Evolutionary conservation across 2,888 invertebrate species (phyloP).

Genomic region (Diarsia mendica): DNA sequence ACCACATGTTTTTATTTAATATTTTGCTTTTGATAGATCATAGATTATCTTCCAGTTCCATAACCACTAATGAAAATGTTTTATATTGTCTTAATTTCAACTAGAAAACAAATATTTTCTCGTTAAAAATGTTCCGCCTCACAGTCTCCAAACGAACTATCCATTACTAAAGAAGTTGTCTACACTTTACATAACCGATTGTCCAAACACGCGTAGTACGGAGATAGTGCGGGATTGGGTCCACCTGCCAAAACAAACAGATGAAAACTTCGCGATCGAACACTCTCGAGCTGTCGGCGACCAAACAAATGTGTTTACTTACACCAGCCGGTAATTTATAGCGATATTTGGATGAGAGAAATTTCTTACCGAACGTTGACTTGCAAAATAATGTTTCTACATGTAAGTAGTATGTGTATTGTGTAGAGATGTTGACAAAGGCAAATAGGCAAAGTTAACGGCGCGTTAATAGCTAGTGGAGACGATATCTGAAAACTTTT

Average conservation of each 20-base stretch:
- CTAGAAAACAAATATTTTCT: neutral
- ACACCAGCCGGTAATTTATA: conserved; percentile 59
- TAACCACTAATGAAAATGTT: neutral
- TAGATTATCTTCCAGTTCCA: neutral
- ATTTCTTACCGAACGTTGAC: conserved; percentile 52
- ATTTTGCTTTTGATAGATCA: neutral
- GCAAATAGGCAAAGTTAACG: neutral
- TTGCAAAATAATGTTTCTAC: conserved; percentile 30
- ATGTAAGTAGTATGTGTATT: neutral
- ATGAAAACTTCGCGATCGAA: conserved; percentile 48
- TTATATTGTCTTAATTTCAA: neutral
- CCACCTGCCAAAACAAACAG: conserved; percentile 85
- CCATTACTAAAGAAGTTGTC: conserved; percentile 44
- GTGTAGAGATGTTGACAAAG: neutral
- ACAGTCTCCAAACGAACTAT: conserved; percentile 29
- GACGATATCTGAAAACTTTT: neutral
- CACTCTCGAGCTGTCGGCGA: conserved; percentile 52
- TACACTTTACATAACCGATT: conserved; percentile 57
- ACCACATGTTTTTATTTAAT: neutral
- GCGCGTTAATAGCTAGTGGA: too few species aligned
- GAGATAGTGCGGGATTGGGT: conserved; percentile 57
- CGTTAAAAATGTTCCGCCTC: conserved; percentile 18
- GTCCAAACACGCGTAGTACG: conserved; percentile 46
- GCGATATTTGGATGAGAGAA: conserved; percentile 59
- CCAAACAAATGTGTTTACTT: conserved; percentile 61